Evolutionary conservation across 2,888 invertebrate genomes (phyloP).

Genomic region (Diplolepis rosae): DNA sequence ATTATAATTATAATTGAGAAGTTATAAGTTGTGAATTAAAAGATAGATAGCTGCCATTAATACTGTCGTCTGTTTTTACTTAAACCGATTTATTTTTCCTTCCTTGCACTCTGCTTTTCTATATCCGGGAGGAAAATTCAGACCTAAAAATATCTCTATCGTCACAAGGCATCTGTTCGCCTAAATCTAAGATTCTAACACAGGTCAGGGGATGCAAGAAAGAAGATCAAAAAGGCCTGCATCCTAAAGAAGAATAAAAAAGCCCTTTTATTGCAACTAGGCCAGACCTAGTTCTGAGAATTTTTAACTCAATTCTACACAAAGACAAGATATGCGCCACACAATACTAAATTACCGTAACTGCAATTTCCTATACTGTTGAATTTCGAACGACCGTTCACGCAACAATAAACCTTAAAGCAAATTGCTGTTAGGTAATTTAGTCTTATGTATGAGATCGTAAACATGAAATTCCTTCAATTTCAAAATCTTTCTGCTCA

Average conservation of each 20-base stretch:
- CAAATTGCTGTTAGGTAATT: too few species aligned
- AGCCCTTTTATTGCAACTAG: constrained; percentile 11
- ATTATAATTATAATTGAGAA: constrained; percentile 4
- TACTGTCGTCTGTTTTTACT: constrained; percentile 22
- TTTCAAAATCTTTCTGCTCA: too few species aligned
- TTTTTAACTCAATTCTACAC: too few species aligned
- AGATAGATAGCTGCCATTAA: constrained; percentile 6
- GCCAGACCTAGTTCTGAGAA: too few species aligned
- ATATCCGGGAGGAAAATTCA: constrained; percentile 40
- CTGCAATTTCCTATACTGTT: too few species aligned
- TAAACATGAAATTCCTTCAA: too few species aligned
- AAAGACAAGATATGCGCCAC: too few species aligned
- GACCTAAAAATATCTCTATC: constrained; percentile 43
- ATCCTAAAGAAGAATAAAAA: constrained; percentile 44
- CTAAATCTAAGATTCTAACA: constrained; percentile 36
- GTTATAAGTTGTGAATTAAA: neutral
- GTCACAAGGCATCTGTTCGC: constrained; percentile 46
- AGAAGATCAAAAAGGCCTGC: constrained; percentile 36
- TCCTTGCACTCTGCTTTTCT: constrained; percentile 37
- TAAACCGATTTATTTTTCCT: constrained; percentile 21
- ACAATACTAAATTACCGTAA: too few species aligned
- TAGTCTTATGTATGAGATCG: too few species aligned
- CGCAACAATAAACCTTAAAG: too few species aligned
- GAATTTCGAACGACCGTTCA: too few species aligned
- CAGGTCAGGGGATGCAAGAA: constrained; percentile 34